Conservation (phyloP, 37 sponge, comb jelly and placozoan genomes). For the Oscarella lobularis region DNA sequence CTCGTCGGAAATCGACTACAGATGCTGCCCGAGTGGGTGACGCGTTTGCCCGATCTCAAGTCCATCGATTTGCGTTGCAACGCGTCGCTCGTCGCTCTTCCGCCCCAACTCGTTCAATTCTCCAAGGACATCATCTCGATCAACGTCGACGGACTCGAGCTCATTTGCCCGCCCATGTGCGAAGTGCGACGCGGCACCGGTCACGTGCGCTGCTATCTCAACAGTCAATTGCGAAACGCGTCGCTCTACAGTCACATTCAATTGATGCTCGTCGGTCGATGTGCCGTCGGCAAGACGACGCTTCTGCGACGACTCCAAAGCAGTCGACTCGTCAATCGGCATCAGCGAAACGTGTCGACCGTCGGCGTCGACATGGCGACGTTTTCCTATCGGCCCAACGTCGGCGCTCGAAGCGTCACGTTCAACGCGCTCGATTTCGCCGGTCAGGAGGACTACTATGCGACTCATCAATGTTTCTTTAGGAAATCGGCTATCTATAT, state of each 20-base stretch:
- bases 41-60: slow-evolving; percentile 43
- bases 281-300: slow-evolving; percentile 30
- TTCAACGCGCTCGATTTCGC: slow-evolving; percentile 40
- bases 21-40: slow-evolving; percentile 59
- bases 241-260: slow-evolving; percentile 42
- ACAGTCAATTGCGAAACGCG: slow-evolving; percentile 38
- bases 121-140: slow-evolving; percentile 22
- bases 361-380: slow-evolving; percentile 19
- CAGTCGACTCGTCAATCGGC: background rate
- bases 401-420: slow-evolving; percentile 11
- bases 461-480: slow-evolving; percentile 43
- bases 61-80: slow-evolving; percentile 30
- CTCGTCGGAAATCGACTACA: slow-evolving; percentile 32
- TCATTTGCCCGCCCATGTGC: slow-evolving; percentile 29
- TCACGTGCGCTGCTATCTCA: slow-evolving; percentile 42
- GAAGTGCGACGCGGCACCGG: slow-evolving; percentile 34
- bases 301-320: slow-evolving; percentile 15
- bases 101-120: slow-evolving; percentile 38
- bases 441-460: slow-evolving; percentile 16
- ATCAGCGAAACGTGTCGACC: background rate
- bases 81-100: slow-evolving; percentile 23
- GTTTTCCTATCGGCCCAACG: slow-evolving; percentile 10
- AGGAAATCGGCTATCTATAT: slow-evolving; percentile 38
- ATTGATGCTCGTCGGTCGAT: slow-evolving; percentile 38
- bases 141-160: slow-evolving; percentile 13